phyloP scores from a whole-genome alignment of 2,113 vertebrate species.

The Epinephelus fuscoguttatus region DNA sequence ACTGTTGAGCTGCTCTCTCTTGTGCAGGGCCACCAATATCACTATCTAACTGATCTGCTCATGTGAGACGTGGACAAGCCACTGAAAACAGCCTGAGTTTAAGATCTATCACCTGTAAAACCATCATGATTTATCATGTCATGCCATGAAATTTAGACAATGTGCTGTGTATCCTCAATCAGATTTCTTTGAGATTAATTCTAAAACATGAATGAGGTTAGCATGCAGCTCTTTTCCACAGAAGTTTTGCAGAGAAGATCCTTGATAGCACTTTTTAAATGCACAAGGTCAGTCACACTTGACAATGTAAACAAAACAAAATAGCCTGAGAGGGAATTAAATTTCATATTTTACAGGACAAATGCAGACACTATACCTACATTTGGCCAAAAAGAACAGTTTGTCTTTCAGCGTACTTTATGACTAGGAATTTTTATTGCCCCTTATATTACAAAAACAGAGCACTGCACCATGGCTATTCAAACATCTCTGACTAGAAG shows the following conservation, averaged over 20 bases:
- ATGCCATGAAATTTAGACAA: constrained; percentile 10
- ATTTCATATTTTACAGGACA: constrained; percentile 1
- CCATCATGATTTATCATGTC: constrained; percentile 21
- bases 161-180: constrained; percentile 17
- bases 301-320: constrained; percentile 22
- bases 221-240: not conserved
- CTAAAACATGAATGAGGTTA: constrained; percentile 18
- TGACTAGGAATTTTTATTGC: constrained; percentile 40
- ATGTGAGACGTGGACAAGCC: constrained; percentile 8
- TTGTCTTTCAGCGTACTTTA: constrained; percentile 21
- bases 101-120: constrained; percentile 18
- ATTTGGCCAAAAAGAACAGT: constrained; percentile 16
- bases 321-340: not conserved
- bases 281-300: not conserved
- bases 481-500: constrained; percentile 1
- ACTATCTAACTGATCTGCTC: constrained; percentile 20
- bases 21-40: constrained; percentile 8
- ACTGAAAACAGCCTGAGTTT: constrained; percentile 1
- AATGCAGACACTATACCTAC: not conserved
- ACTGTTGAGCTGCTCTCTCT: constrained; percentile 2
- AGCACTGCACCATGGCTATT: not conserved
- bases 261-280: not conserved
- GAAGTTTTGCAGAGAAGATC: not conserved
- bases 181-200: constrained; percentile 14
- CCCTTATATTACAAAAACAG: constrained; percentile 33